phyloP scores from a whole-genome alignment of 2,113 vertebrate species.

The Petaurus breviceps region DNA sequence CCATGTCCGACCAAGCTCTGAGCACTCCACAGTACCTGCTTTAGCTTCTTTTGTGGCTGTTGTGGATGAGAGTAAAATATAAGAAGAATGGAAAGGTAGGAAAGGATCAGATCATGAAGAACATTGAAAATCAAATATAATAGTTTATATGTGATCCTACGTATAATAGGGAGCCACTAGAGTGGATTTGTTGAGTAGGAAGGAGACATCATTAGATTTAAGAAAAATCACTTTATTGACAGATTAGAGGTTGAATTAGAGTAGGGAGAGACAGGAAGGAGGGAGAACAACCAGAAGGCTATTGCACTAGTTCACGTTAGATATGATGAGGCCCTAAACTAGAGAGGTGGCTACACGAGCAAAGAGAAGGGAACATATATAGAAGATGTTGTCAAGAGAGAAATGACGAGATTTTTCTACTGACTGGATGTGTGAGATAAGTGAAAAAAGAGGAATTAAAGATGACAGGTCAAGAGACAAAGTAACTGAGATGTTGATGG shows the following conservation, averaged over 20 bases:
- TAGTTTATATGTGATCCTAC: not conserved
- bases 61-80: not conserved
- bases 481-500: not conserved
- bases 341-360: not conserved
- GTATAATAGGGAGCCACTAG: not conserved
- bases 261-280: not conserved
- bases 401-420: not conserved
- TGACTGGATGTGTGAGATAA: not conserved
- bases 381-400: not conserved
- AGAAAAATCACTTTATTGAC: not conserved
- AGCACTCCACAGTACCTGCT: no score
- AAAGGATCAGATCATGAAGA: not conserved
- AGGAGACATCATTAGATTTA: not conserved
- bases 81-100: not conserved
- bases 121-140: not conserved
- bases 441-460: not conserved
- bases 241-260: not conserved
- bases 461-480: not conserved
- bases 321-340: not conserved
- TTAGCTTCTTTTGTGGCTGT: no score
- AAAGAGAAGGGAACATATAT: not conserved
- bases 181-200: not conserved
- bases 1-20: no score
- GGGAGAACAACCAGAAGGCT: not conserved
- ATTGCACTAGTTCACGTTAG: not conserved